Evolutionary conservation across 2,888 invertebrate species (phyloP).

Genomic region (Drosophila putrida): DNA sequence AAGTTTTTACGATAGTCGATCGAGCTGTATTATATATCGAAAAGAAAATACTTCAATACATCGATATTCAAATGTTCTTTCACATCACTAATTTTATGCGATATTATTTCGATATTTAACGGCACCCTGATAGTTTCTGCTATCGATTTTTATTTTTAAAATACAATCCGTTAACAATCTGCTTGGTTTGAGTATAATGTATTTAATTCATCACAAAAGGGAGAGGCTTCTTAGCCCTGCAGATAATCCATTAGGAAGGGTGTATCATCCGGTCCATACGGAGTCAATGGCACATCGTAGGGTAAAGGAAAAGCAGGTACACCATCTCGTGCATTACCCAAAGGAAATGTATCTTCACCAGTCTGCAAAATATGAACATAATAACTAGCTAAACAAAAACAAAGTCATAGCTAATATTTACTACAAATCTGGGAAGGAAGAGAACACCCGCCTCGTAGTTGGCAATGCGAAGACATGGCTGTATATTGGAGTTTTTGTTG

Average conservation of each 20-base stretch:
- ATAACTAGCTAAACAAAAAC: not conserved
- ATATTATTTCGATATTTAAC: not conserved
- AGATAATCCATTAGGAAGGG: constrained; percentile 90
- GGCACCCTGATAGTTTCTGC: not conserved
- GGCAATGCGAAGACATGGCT: constrained; percentile 89
- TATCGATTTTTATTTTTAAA: not conserved
- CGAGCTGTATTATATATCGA: too few relatives aligned
- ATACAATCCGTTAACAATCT: not conserved
- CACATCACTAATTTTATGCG: too few relatives aligned
- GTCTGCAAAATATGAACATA: constrained; percentile 86
- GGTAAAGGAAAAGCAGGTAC: constrained; percentile 88
- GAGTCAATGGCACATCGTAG: constrained; percentile 92
- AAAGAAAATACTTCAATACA: too few relatives aligned
- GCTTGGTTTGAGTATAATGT: not conserved
- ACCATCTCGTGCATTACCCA: constrained; percentile 83
- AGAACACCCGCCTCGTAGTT: constrained; percentile 97
- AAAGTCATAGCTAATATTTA: constrained; percentile 85
- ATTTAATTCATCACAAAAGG: constrained; percentile 17
- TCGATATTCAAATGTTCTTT: too few relatives aligned
- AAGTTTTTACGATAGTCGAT: too few relatives aligned
- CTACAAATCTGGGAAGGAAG: constrained; percentile 93
- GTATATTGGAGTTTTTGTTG: constrained; percentile 87
- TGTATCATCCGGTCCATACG: constrained; percentile 89
- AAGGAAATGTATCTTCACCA: constrained; percentile 88
- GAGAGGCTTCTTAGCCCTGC: constrained; percentile 36